Base-by-base conservation (phyloP, 2,113 vertebrate genomes). In the Onychorhynchus coronatus region DNA sequence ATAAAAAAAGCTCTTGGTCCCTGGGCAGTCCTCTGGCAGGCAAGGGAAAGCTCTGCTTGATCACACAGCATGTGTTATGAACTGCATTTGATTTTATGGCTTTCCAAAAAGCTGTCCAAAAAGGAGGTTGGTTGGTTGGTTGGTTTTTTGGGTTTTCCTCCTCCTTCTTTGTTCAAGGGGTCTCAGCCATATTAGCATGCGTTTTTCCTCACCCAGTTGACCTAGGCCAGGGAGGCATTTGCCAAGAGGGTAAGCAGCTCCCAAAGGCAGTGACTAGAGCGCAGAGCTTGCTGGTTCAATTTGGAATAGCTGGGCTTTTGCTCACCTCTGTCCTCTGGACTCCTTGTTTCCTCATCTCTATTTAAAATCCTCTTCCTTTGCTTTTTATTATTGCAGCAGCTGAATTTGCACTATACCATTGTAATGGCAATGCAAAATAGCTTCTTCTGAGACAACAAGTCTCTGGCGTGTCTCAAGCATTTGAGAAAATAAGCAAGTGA, bases 71-170 rank as follows among this genome's bases (percentile, higher is more conserved):
- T 95, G 70, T 94, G 80, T 94, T 97, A 94, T 92, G 91, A 97
- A 89, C 95, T 97, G 95, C 67, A 93, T 94, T 97, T 97, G 91
- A 95, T 96, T 97, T 97, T 97, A 97, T 89, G 86, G 87, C 85
- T 97, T 97, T 97, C 96, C 94, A 94, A 91, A 96, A 96, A 84
- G 66, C 87, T 96, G 50, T 97, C 97, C 95, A 97, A 97, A 91
- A 96, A 82, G 61, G 76, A 83, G 73, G 35, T 37, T 39, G 21
- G 67, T 68, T 70, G 17, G 61, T 77, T 65, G 17, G 65, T 77
- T 66, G 16, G 3, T 62, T 90, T 85, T 55, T 58, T 14, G n/a
- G 47, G 21, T 27, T 68, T 53, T 63, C 28, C 53, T 27, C 23
- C 18, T 12, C 5, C 16, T 77, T 67, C 46, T 62, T 91, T 84